Conservation (phyloP, 1,140 invertebrate species). For the Lepidostoma basale region DNA sequence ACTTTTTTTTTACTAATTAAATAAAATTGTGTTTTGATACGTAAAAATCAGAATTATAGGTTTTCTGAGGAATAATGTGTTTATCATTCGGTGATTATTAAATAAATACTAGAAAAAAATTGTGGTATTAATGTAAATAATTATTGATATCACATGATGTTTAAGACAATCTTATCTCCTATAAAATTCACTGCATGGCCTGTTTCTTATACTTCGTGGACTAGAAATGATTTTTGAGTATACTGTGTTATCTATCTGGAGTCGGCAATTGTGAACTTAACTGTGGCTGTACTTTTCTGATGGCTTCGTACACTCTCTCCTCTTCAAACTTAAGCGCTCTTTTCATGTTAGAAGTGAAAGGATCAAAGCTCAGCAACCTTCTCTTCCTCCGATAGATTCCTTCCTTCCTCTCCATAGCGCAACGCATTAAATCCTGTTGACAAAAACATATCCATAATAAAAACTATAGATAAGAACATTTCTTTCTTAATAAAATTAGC, state of each 20-base stretch:
- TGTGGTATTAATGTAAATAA: too few relatives aligned
- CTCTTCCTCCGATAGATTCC: conserved; percentile 74
- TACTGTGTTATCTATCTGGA: conserved; percentile 41
- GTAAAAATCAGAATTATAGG: too few relatives aligned
- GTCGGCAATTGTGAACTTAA: conserved; percentile 36
- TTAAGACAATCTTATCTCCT: too few relatives aligned
- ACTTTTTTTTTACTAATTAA: too few relatives aligned
- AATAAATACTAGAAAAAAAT: too few relatives aligned
- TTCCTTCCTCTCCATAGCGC: conserved; percentile 67
- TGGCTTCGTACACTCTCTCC: conserved; percentile 57
- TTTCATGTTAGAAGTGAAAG: conserved; percentile 69
- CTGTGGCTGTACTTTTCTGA: conserved; percentile 43
- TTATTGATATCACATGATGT: too few relatives aligned
- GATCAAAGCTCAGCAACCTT: conserved; percentile 70
- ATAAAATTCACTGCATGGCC: too few relatives aligned
- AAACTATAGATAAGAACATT: not conserved
- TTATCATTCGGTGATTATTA: too few relatives aligned
- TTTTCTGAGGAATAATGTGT: too few relatives aligned
- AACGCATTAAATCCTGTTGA: conserved; percentile 60
- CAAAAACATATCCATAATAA: conserved; percentile 18
- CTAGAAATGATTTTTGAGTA: too few relatives aligned
- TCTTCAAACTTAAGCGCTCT: conserved; percentile 56
- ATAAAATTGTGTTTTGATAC: too few relatives aligned
- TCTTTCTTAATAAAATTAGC: not conserved
- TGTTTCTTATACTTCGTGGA: too few relatives aligned